Evolutionary conservation across 2,888 invertebrate genomes (phyloP), one percentile per base, ranked within the genome.

Genomic region (Electrophaes corylata): DNA sequence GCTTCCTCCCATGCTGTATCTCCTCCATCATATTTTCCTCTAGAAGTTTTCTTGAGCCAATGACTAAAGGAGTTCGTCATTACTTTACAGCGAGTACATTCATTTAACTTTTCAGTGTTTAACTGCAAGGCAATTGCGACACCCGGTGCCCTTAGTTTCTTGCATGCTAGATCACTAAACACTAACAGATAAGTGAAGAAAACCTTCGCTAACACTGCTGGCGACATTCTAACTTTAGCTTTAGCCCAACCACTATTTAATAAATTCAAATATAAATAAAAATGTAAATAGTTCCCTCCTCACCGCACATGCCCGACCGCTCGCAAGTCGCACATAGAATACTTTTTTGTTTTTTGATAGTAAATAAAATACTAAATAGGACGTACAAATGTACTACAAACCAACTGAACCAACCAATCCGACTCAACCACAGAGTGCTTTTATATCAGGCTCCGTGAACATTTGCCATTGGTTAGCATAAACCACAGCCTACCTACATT

Each of bases 1-100:
- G 96, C 93, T 86, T 97, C 97, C 83, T 98, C 98, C 98, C 98
- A 98, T 43, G 96, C 97, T 0, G 96, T 95, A 85, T 98, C 98
- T 6, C 98, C 98, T 33, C 98, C 98, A 77, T 97, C 98, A 86
- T 96, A 97, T 83, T 98, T 97, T 37, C 96, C 96, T 64, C 96
- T 94, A 16, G 95, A 94, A 1, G 98, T 98, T 79, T 93, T 94
- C 50, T 95, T 94, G 60, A 98, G 88, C 68, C 97, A 98, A 94
- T 94, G 90, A 69, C 93, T 93, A 74, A 97, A 96, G 1, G 97
- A 97, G 48, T 95, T 94, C 1, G 94, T 93, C 49, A 97, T 88
- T 51, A 93, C 78, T 77, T 93, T 94, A 82, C 97, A 97, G 1
- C 95, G 94, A 67, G 93, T 93, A 82, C 97, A 97, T 62, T 86